These are phyloP conservation scores for Orchestia grillus DNA, from an alignment of 1,140 invertebrate genomes.

Conservation along the genomic window DNA sequence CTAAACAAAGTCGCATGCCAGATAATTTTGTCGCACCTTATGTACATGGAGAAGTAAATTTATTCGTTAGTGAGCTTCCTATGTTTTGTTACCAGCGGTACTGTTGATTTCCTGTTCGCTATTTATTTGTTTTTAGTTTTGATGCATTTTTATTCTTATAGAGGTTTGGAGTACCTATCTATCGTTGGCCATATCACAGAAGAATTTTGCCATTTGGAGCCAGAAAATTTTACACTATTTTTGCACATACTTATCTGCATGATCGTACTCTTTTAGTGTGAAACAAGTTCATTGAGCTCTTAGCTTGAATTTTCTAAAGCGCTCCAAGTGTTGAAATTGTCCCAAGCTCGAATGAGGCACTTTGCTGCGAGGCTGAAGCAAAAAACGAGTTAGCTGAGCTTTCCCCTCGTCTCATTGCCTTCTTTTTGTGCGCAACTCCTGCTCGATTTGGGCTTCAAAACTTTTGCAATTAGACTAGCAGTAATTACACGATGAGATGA, in stretches of 20 bases:
- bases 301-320: not conserved
- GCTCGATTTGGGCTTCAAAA: slow-evolving; percentile 35
- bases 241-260: not conserved
- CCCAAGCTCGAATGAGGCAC: not conserved
- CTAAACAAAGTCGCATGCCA: too few relatives aligned
- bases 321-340: not conserved
- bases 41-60: too few relatives aligned
- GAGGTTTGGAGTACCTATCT: not conserved
- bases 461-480: slow-evolving; percentile 52
- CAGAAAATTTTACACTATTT: not conserved
- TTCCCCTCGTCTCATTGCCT: not conserved
- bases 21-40: too few relatives aligned
- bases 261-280: not conserved
- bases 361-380: not conserved
- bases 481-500: slow-evolving; percentile 42
- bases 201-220: not conserved
- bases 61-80: too few relatives aligned
- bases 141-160: too few relatives aligned
- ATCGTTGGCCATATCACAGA: not conserved
- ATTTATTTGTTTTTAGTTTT: too few relatives aligned
- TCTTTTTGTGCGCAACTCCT: slow-evolving; percentile 13
- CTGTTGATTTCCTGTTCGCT: too few relatives aligned
- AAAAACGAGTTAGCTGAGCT: not conserved
- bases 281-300: not conserved
- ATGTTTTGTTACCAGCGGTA: too few relatives aligned